Evolutionary conservation across 2,797 vertebrate species (phyloP), one percentile per base, ranked within the genome.

Genomic region (Schizothorax lantsangensis): DNA sequence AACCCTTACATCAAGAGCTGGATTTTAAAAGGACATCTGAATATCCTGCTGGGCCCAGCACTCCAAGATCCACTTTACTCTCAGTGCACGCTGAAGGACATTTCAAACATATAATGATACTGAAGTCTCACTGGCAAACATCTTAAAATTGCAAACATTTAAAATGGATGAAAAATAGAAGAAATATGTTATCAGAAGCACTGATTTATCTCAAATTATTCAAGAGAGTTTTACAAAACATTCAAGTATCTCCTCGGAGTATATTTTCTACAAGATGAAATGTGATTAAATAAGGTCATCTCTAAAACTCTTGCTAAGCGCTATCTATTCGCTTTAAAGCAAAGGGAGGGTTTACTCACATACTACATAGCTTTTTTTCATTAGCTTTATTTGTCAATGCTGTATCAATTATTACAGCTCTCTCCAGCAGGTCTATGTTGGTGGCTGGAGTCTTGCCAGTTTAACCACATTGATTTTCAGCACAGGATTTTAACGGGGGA

Each of bases 401-500:
- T 79, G 68, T 88, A 66, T 88, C 75, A 89, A 84, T 87, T 90
- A 80, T 84, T 83, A 52, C 73, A 79, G n/a, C 49, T 86, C 75
- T 84, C 49, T 66, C 72, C 45, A 52, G 68, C 69, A 79, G 81
- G 66, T 66, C 79, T 83, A 62, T 68, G 23, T 84, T 59, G 71
- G 77, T 57, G 19, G 64, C 54, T 66, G 87, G 87, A 73, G 71
- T 86, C 68, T 54, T 81, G 62, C 87, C 78, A 88, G 79, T 82
- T 84, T 79, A 88, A 84, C 45, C 59, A 79, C 43, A 78, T 57
- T 87, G 84, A 86, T 81, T 82, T 86, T 89, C 40, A 69, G 72
- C 64, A 77, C 9, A n/a, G 33, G 68, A 86, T 79, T 85, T 73
- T 85, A 85, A 79, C 11, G 19, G 75, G 30, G 47, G 57, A 86